Evolutionary conservation across 2,888 invertebrate genomes (phyloP).

Genomic region (Hipparchia sbordonii): DNA sequence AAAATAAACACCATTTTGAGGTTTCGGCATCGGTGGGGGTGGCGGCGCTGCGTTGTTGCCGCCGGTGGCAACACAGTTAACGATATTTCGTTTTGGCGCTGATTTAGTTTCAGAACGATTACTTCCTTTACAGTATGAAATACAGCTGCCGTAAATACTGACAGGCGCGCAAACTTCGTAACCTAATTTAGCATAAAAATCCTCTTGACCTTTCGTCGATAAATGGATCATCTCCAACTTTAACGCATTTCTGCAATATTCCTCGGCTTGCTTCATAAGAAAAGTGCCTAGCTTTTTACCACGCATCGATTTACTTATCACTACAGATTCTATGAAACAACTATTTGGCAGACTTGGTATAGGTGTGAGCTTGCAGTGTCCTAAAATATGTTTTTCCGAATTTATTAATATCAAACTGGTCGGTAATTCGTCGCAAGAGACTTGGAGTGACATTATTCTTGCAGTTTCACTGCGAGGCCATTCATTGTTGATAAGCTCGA

Average conservation of each 20-base stretch:
- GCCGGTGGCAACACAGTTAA: not conserved
- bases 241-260: constrained; percentile 85
- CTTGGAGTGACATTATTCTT: constrained; percentile 88
- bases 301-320: constrained; percentile 87
- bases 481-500: constrained; percentile 91
- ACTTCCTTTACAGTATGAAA: constrained; percentile 43
- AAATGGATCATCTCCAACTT: constrained; percentile 86
- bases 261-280: constrained; percentile 88
- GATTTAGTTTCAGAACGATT: constrained; percentile 46
- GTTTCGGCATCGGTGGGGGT: constrained; percentile 71
- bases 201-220: constrained; percentile 88
- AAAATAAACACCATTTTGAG: constrained; percentile 47
- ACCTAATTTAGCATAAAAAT: constrained; percentile 89
- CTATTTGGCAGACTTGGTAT: constrained; percentile 87
- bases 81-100: constrained; percentile 48
- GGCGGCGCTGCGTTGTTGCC: constrained; percentile 51
- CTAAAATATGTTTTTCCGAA: constrained; percentile 83
- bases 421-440: constrained; percentile 88
- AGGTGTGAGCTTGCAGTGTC: constrained; percentile 90
- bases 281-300: constrained; percentile 90
- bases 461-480: constrained; percentile 93
- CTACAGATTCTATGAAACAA: constrained; percentile 92
- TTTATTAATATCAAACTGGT: constrained; percentile 87
- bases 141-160: constrained; percentile 84
- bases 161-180: constrained; percentile 87